Base-by-base conservation (phyloP, 2,797 vertebrate species). In the Salmo trutta region DNA sequence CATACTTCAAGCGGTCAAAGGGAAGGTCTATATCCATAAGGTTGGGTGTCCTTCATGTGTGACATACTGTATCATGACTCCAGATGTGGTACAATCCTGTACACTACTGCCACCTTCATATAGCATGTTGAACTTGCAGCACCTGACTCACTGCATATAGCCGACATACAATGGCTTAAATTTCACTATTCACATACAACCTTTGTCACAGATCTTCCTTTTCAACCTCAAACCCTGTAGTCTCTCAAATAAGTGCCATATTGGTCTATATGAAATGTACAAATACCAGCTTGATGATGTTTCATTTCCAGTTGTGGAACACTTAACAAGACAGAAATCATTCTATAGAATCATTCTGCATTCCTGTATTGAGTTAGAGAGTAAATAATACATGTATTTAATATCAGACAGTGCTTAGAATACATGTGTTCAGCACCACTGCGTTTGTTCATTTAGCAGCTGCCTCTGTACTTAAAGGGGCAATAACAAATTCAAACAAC, bases 51-150 rank as follows among this genome's bases (percentile, higher is more conserved):
- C 24, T 52, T 41, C n/a, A 41, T 21, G n/a, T 67, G 29, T 51
- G 53, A 75, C 74, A 73, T 27, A 31, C 71, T 17, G 4, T 27
- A 31, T 54, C 72, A 16, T 52, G n/a, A 74, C 59, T 74, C 17
- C 24, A 53, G 24, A 67, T 3, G 12, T 47, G 27, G 53, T 71
- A 29, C 41, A 81, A 24, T 72, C 75, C 71, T 80, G 76, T 79
- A 65, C 78, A 77, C 80, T 74, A 51, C 85, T 82, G 78, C 77
- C 78, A 72, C 59, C 77, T 84, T 64, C 66, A 82, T 65, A 71
- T 74, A 71, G 59, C 27, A 67, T 74, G 29, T 6, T 74, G 76
- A 77, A 74, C 67, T 62, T 74, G 74, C 72, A 73, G 67, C 73
- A 75, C 8, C 47, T 66, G 29, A 41, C 62, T 76, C 3, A 29